phyloP scores from a whole-genome alignment of 2,113 vertebrate genomes.

The Hemiscyllium ocellatum region DNA sequence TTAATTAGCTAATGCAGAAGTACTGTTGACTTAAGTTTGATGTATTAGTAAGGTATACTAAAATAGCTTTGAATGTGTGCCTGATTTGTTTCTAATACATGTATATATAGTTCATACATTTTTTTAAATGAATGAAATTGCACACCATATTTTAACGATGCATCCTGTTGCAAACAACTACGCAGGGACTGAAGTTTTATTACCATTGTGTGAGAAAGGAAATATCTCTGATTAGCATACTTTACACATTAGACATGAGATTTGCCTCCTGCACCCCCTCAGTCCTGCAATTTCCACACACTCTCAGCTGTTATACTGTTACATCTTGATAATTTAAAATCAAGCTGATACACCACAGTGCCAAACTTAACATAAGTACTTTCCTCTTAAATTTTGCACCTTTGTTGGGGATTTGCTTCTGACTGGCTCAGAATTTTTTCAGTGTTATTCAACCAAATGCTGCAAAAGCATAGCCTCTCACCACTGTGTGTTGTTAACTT shows the following conservation, averaged over 20 bases:
- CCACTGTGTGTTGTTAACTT: neutral
- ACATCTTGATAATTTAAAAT: neutral
- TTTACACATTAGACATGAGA: neutral
- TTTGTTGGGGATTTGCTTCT: neutral
- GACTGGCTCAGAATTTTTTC: neutral
- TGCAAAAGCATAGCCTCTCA: neutral
- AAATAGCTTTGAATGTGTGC: neutral
- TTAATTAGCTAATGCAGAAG: neutral
- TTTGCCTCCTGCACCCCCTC: neutral
- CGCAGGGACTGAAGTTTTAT: neutral
- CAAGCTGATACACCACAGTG: neutral
- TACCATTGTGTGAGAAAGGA: neutral
- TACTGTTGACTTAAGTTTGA: neutral
- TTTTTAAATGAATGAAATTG: neutral
- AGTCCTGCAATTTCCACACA: neutral
- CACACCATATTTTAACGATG: neutral
- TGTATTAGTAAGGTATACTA: neutral
- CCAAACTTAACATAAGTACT: neutral
- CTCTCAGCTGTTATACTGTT: neutral
- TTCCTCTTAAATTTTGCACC: neutral
- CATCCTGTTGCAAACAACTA: neutral
- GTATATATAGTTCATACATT: neutral
- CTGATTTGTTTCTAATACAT: neutral
- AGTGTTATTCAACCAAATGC: neutral
- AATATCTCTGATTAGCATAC: neutral